Evolutionary conservation across 2,888 invertebrate species (phyloP).

Genomic region (Aquatica leii): DNA sequence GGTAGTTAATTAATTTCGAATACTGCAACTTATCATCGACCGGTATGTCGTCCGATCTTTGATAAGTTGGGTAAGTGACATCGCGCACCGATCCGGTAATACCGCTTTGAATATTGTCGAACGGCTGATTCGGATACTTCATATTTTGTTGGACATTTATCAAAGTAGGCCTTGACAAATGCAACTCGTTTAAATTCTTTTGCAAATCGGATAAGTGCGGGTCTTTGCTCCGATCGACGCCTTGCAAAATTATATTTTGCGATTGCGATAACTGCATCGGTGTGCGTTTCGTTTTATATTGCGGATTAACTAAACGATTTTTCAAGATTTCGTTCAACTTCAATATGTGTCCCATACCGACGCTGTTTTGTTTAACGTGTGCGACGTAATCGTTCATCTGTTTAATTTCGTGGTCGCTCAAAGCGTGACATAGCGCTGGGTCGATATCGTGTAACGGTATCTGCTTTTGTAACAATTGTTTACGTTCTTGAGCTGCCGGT

Average conservation of each 20-base stretch:
- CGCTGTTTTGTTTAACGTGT: slow-evolving; percentile 57
- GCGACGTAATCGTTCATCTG: slow-evolving; percentile 59
- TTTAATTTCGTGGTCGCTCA: slow-evolving; percentile 59
- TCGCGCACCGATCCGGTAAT: neutral
- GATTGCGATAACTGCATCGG: slow-evolving; percentile 49
- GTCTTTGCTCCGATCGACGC: slow-evolving; percentile 36
- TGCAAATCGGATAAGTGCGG: too few species aligned
- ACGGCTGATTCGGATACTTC: neutral
- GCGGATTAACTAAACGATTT: slow-evolving; percentile 37
- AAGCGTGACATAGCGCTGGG: slow-evolving; percentile 65
- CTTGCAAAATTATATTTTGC: slow-evolving; percentile 52
- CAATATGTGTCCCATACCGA: slow-evolving; percentile 57
- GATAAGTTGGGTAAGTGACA: neutral
- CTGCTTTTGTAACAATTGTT: slow-evolving; percentile 84
- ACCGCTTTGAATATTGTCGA: neutral
- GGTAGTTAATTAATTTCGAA: too few species aligned
- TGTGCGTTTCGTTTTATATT: slow-evolving; percentile 48
- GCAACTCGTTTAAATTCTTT: neutral
- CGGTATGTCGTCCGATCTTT: too few species aligned
- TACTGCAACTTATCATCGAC: too few species aligned
- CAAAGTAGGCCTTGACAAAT: too few species aligned
- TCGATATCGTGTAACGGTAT: slow-evolving; percentile 86
- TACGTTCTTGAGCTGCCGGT: slow-evolving; percentile 78
- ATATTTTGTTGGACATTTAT: too few species aligned
- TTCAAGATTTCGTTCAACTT: slow-evolving; percentile 43